These are phyloP conservation scores for Cacatua alba DNA, from an alignment of 2,113 vertebrate genomes.

Conservation along the genomic window DNA sequence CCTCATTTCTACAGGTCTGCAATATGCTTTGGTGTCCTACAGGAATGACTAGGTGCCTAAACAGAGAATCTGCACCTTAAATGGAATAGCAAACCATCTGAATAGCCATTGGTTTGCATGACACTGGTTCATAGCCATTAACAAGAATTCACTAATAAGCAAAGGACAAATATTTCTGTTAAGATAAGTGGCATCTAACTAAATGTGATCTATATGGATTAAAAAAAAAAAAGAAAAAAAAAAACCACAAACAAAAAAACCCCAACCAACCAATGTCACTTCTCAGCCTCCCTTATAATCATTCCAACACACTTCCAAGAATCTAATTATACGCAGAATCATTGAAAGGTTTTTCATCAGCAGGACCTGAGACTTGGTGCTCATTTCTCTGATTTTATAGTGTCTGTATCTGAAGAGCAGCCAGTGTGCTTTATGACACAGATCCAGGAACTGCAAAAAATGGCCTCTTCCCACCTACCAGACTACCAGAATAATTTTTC, in stretches of 20 bases:
- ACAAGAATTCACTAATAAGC: not conserved
- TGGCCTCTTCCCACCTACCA: not conserved
- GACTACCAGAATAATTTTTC: not conserved
- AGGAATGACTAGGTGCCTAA: not conserved
- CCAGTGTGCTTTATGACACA: not conserved
- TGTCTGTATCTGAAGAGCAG: not conserved
- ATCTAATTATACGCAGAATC: not conserved
- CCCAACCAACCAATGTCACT: not conserved
- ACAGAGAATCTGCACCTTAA: not conserved
- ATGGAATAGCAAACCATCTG: not conserved
- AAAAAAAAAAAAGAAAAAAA: too few species aligned
- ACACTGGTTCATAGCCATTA: not conserved
- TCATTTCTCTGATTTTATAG: not conserved
- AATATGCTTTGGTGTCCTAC: not conserved
- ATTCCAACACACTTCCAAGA: not conserved
- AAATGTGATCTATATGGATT: too few species aligned
- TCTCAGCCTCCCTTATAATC: not conserved
- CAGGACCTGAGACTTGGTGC: not conserved
- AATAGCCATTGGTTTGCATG: not conserved
- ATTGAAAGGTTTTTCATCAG: not conserved
- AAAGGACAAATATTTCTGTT: not conserved
- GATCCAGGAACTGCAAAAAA: not conserved
- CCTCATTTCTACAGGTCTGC: not conserved
- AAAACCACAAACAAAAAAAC: not conserved
- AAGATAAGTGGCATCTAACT: too few species aligned